Conservation (phyloP, 2,888 invertebrate genomes). For the Chrysopilus asiliformis region DNA sequence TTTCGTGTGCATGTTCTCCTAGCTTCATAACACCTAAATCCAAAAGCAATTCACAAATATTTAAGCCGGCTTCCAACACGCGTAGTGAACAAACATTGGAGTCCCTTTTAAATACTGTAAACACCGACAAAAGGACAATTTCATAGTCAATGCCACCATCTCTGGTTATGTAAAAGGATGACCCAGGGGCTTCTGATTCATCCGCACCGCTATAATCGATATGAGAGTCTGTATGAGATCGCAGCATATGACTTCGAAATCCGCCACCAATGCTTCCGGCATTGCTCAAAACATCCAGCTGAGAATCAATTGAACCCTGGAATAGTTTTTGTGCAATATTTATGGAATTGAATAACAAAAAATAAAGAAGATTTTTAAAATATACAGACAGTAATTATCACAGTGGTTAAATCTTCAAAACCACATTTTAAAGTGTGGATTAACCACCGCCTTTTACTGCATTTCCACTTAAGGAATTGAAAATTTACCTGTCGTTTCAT, state of each 20-base stretch:
- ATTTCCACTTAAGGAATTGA: neutral
- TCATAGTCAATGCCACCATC: conserved; percentile 90
- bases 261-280: conserved; percentile 25
- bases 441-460: too few species aligned
- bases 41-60: conserved; percentile 80
- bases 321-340: conserved; percentile 6
- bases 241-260: conserved; percentile 48
- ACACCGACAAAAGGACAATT: conserved; percentile 73
- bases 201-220: conserved; percentile 80
- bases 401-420: too few species aligned
- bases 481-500: conserved; percentile 56
- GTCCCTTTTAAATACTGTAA: conserved; percentile 75
- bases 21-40: conserved; percentile 72
- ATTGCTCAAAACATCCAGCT: conserved; percentile 48
- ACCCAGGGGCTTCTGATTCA: conserved; percentile 76
- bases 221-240: conserved; percentile 86
- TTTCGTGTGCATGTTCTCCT: conserved; percentile 35
- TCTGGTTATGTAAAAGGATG: conserved; percentile 82
- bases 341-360: too few species aligned
- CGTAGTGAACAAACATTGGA: conserved; percentile 69
- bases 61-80: conserved; percentile 85
- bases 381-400: too few species aligned
- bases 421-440: too few species aligned
- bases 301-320: conserved; percentile 74
- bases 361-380: too few species aligned